phyloP scores from a whole-genome alignment of 2,888 invertebrate genomes.

The Andricus curvator region DNA sequence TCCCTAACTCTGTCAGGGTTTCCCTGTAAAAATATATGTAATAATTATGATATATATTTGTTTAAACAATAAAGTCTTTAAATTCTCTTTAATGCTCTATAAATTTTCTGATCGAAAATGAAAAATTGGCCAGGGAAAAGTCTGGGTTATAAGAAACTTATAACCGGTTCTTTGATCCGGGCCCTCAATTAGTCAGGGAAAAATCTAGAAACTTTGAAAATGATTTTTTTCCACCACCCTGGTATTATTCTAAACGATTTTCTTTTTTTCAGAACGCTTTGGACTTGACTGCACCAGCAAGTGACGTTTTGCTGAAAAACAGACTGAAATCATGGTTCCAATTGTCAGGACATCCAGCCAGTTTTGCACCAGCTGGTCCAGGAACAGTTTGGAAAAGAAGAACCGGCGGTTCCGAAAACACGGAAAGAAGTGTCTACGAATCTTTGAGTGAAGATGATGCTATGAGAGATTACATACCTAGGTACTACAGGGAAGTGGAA shows the following conservation, averaged over 20 bases:
- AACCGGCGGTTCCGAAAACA: slow-evolving; percentile 84
- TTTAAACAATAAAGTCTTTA: no score
- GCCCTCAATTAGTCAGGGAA: no score
- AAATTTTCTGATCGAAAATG: no score
- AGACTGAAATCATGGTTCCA: slow-evolving; percentile 89
- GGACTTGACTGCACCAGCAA: slow-evolving; percentile 94
- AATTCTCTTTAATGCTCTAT: no score
- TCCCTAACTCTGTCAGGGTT: no score
- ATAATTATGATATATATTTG: no score
- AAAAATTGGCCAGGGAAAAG: no score
- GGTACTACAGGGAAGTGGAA: slow-evolving; percentile 90
- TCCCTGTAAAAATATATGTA: no score
- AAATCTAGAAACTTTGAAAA: no score
- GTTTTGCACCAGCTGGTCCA: slow-evolving; percentile 94
- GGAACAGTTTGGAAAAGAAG: slow-evolving; percentile 97
- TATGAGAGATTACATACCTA: slow-evolving; percentile 87
- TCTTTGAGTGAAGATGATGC: slow-evolving; percentile 87
- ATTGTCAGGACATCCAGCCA: slow-evolving; percentile 94
- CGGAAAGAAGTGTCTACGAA: slow-evolving; percentile 89
- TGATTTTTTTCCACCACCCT: no score
- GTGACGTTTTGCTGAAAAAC: slow-evolving; percentile 89
- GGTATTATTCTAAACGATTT: neutral
- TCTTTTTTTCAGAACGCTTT: slow-evolving; percentile 88
- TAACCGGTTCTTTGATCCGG: no score
- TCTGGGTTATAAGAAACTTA: no score